These are phyloP conservation scores for Sceliomorpha sp. DNA, from an alignment of 2,888 invertebrate species.

Conservation along the genomic window DNA sequence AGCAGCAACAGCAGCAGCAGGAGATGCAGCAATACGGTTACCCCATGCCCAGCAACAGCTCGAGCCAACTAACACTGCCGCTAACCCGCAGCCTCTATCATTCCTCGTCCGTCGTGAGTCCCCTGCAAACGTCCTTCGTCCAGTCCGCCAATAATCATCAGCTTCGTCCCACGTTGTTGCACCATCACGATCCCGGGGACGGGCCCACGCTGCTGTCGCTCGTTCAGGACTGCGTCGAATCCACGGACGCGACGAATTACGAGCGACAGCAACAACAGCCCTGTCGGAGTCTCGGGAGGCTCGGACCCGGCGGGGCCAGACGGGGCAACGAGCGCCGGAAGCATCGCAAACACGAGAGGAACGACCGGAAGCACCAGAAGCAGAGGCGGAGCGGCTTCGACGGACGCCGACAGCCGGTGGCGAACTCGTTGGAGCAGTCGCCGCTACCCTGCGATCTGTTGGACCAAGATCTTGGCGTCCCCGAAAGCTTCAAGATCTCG, in stretches of 20 bases:
- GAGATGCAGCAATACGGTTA: conserved; percentile 81
- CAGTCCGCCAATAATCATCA: conserved; percentile 70
- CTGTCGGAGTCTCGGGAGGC: no score
- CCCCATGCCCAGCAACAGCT: conserved; percentile 77
- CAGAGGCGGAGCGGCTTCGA: conserved; percentile 59
- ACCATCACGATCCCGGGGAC: conserved; percentile 49
- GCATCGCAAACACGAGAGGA: conserved; percentile 66
- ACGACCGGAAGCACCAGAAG: conserved; percentile 68
- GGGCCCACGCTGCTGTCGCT: conserved; percentile 60
- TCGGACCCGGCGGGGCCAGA: conserved; percentile 59
- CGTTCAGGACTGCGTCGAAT: conserved; percentile 63
- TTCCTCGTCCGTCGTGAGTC: conserved; percentile 74
- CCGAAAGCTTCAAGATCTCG: conserved; percentile 75
- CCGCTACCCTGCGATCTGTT: conserved; percentile 66
- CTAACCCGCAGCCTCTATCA: conserved; percentile 76
- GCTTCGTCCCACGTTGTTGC: conserved; percentile 47
- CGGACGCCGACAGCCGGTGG: conserved; percentile 17
- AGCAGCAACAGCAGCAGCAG: conserved; percentile 72
- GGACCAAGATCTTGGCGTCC: conserved; percentile 72
- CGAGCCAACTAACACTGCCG: conserved; percentile 77
- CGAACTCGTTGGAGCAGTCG: conserved; percentile 42
- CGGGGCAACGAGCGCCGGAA: conserved; percentile 65
- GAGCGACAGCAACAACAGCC: conserved; percentile 57
- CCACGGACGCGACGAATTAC: conserved; percentile 59
- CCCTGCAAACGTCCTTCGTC: conserved; percentile 72